Evolutionary conservation across 2,888 invertebrate genomes (phyloP).

Genomic region (Lasioglossum morio): DNA sequence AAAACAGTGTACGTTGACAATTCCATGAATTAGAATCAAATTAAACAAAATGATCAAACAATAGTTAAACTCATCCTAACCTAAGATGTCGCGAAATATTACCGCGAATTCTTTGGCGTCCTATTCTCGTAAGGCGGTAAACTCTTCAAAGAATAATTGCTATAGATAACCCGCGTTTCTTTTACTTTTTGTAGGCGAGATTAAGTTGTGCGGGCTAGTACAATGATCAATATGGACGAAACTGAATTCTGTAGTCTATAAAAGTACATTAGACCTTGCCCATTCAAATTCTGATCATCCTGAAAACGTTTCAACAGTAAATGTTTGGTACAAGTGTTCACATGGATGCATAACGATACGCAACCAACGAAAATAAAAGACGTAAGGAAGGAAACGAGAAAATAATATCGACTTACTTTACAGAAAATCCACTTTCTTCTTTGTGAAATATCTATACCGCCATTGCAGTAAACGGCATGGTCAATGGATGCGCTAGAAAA

Average conservation of each 20-base stretch:
- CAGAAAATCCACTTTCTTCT: slow-evolving; percentile 62
- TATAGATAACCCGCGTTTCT: slow-evolving; percentile 40
- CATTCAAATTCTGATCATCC: slow-evolving; percentile 46
- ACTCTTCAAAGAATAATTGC: slow-evolving; percentile 27
- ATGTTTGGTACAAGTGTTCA: slow-evolving; percentile 19
- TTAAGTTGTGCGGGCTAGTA: slow-evolving; percentile 39
- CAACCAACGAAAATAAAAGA: neutral
- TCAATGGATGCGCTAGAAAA: slow-evolving; percentile 71
- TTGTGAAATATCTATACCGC: slow-evolving; percentile 72
- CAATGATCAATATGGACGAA: slow-evolving; percentile 69
- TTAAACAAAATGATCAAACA: slow-evolving; percentile 44
- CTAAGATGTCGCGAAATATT: slow-evolving; percentile 59
- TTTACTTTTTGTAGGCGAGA: slow-evolving; percentile 21
- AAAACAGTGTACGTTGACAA: neutral
- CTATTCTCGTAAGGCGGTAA: slow-evolving; percentile 31
- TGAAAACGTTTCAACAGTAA: slow-evolving; percentile 34
- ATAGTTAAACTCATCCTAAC: slow-evolving; percentile 60
- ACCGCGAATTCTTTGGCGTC: slow-evolving; percentile 37
- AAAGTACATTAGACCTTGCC: slow-evolving; percentile 63
- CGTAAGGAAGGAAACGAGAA: slow-evolving; percentile 11
- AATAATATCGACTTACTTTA: slow-evolving; percentile 64
- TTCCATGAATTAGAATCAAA: slow-evolving; percentile 18
- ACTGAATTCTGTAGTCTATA: slow-evolving; percentile 61
- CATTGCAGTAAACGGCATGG: slow-evolving; percentile 78
- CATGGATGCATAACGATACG: neutral